phyloP scores from a whole-genome alignment of 2,113 vertebrate genomes.

The Nerophis ophidion region DNA sequence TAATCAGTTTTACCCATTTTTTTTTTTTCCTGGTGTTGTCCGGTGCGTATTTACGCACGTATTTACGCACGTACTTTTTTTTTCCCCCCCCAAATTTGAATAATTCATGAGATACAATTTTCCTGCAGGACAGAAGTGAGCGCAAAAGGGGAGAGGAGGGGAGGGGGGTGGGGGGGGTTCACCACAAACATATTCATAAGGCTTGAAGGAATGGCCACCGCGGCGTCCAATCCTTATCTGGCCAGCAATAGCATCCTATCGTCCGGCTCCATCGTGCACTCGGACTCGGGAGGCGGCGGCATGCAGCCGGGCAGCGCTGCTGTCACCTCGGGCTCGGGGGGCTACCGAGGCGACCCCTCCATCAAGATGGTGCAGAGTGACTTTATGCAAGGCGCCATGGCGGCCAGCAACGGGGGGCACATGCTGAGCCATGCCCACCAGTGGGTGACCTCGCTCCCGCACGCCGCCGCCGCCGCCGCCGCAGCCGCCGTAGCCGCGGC shows the following conservation, averaged over 20 bases:
- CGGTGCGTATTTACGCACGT: constrained; percentile 32
- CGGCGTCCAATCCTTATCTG: constrained; percentile 93
- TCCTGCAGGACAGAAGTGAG: constrained; percentile 69
- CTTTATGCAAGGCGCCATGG: constrained; percentile 95
- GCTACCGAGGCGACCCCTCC: constrained; percentile 85
- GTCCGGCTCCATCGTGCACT: constrained; percentile 88
- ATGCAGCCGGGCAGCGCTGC: constrained; percentile 85
- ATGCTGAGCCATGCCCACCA: constrained; percentile 96
- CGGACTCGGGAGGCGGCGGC: constrained; percentile 82
- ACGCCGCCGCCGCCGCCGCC: constrained; percentile 87
- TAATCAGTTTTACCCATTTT: constrained; percentile 32
- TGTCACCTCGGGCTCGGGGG: constrained; percentile 83
- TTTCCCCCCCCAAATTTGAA: constrained; percentile 61
- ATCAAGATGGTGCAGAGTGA: constrained; percentile 96
- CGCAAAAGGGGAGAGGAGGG: constrained; percentile 51
- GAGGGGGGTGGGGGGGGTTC: constrained; percentile 36
- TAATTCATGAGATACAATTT: constrained; percentile 80
- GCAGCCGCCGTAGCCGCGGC: constrained; percentile 85
- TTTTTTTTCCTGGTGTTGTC: not conserved
- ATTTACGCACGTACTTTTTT: constrained; percentile 64
- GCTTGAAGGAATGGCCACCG: constrained; percentile 86
- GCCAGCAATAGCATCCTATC: constrained; percentile 84
- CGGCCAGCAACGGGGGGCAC: constrained; percentile 91
- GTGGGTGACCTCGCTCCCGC: constrained; percentile 92
- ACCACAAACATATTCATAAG: constrained; percentile 72